phyloP scores from a whole-genome alignment of 2,113 vertebrate genomes.

The Mola mola region DNA sequence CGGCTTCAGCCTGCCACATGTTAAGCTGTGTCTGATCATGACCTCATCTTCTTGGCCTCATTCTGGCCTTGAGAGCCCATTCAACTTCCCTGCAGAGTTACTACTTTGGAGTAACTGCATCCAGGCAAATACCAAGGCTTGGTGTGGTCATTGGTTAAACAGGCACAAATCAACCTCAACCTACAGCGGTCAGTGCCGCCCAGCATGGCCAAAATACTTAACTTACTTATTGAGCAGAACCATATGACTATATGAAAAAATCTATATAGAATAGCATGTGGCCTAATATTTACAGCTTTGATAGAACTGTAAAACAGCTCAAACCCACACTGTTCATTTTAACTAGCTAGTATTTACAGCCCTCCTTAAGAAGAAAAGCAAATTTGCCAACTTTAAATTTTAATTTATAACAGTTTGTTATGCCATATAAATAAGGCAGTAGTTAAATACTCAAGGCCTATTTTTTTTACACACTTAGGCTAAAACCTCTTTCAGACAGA shows the following conservation, averaged over 20 bases:
- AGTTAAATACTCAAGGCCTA: no score
- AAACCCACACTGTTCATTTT: no score
- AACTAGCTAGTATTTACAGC: no score
- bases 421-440: no score
- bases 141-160: constrained; percentile 33
- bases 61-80: constrained; percentile 50
- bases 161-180: constrained; percentile 21
- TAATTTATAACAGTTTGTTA: no score
- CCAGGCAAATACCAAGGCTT: constrained; percentile 19
- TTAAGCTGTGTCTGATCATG: constrained; percentile 58
- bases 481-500: no score
- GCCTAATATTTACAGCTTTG: no score
- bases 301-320: background rate
- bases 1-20: constrained; percentile 48
- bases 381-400: no score
- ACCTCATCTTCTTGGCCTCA: constrained; percentile 58
- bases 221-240: background rate
- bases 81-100: constrained; percentile 52
- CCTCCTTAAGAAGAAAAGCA: no score
- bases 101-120: constrained; percentile 34
- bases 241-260: no score
- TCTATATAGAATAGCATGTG: no score
- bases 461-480: no score
- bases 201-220: background rate
- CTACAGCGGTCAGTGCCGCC: constrained; percentile 11